A percentile compares a stretch with the other conserved stretches of the same genome.
These are phyloP conservation scores for Halesus radiatus DNA, from an alignment of 1,140 invertebrate genomes.

Conservation along the genomic window DNA sequence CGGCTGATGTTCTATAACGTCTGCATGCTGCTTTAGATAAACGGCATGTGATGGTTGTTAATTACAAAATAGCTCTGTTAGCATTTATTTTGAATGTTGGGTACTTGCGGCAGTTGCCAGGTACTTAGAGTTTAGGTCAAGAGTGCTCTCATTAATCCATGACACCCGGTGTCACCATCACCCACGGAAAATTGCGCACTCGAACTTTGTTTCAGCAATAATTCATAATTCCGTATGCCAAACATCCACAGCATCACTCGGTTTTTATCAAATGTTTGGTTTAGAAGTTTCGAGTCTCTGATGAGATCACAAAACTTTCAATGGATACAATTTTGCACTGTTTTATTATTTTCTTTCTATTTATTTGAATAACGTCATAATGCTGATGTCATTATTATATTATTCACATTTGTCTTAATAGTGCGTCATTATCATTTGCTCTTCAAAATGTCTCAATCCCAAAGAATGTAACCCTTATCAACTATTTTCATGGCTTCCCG, in stretches of 20 bases:
- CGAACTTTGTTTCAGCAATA: slow-evolving; percentile 1
- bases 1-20: too few relatives aligned
- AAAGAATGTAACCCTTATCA: not conserved
- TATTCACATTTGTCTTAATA: too few relatives aligned
- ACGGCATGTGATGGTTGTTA: too few relatives aligned
- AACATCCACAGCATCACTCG: not conserved
- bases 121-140: slow-evolving; percentile 10
- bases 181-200: slow-evolving; percentile 24
- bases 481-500: not conserved
- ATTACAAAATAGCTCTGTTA: too few relatives aligned
- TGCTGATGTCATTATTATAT: too few relatives aligned
- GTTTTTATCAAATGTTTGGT: not conserved
- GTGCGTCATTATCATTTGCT: too few relatives aligned
- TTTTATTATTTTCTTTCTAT: too few relatives aligned
- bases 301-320: not conserved
- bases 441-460: too few relatives aligned
- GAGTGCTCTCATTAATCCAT: slow-evolving; percentile 9
- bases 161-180: not conserved
- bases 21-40: too few relatives aligned
- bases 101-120: not conserved
- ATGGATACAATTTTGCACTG: too few relatives aligned
- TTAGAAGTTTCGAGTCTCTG: not conserved
- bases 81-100: too few relatives aligned
- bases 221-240: not conserved
- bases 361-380: too few relatives aligned